Conservation (phyloP, 2,888 invertebrate species). For the Plagodis pulveraria region DNA sequence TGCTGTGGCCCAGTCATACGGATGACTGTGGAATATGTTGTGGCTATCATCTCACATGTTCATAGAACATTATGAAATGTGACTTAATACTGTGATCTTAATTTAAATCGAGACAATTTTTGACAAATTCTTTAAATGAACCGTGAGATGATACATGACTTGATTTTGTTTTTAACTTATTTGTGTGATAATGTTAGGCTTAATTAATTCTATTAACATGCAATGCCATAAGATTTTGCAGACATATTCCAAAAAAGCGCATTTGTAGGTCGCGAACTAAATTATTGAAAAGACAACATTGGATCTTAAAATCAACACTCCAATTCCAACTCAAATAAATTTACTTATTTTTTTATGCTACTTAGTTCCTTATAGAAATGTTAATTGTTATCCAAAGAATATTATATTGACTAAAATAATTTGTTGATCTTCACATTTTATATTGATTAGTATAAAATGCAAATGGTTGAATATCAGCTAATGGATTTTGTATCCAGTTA, state of each 20-base stretch:
- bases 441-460: conserved; percentile 67
- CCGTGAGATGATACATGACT: conserved; percentile 68
- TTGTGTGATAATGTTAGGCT: conserved; percentile 80
- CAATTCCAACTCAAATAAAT: conserved; percentile 49
- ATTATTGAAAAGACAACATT: conserved; percentile 45
- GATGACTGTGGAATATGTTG: conserved; percentile 84
- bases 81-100: conserved; percentile 85
- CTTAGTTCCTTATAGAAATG: conserved; percentile 83
- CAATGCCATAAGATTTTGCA: conserved; percentile 76
- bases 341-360: conserved; percentile 56
- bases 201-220: conserved; percentile 65
- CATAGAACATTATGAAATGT: conserved; percentile 75
- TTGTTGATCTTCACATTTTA: conserved; percentile 68
- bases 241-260: conserved; percentile 74
- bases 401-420: conserved; percentile 72
- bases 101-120: conserved; percentile 80
- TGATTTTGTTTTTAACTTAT: conserved; percentile 74
- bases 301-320: conserved; percentile 42
- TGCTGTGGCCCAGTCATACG: conserved; percentile 67
- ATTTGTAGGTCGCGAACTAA: conserved; percentile 67
- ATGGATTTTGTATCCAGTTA: conserved; percentile 61
- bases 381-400: conserved; percentile 84
- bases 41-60: conserved; percentile 73
- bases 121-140: conserved; percentile 77
- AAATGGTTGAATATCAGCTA: conserved; percentile 53